Conservation (phyloP, 2,888 invertebrate species). For the Rosalia funebris region DNA sequence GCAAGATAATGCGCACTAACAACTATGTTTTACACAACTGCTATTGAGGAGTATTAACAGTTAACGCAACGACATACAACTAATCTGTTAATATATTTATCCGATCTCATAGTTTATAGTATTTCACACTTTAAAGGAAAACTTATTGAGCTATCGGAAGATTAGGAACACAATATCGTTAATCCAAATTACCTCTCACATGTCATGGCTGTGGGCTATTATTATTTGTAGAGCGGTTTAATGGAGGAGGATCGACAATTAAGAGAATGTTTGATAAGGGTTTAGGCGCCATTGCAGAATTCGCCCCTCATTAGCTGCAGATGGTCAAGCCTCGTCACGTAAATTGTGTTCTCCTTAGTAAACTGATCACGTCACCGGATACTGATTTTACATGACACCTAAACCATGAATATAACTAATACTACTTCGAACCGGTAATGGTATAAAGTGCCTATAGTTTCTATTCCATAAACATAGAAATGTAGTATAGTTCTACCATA, state of each 20-base stretch:
- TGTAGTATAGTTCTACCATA: too few relatives aligned
- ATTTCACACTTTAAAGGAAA: too few relatives aligned
- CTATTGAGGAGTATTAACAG: too few relatives aligned
- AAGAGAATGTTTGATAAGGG: slow-evolving; percentile 39
- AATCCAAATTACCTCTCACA: slow-evolving; percentile 17
- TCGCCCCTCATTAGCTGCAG: slow-evolving; percentile 26
- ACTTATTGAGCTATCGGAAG: background rate
- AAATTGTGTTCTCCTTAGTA: slow-evolving; percentile 7
- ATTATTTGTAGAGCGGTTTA: slow-evolving; percentile 36
- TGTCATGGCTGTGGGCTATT: slow-evolving; percentile 22
- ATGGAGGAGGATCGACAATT: slow-evolving; percentile 37
- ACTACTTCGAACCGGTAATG: background rate
- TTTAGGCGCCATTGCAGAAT: slow-evolving; percentile 25
- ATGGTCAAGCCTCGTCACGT: slow-evolving; percentile 22
- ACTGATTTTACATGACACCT: slow-evolving; percentile 4
- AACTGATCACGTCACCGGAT: background rate
- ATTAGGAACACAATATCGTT: slow-evolving; percentile 6
- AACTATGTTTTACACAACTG: too few relatives aligned
- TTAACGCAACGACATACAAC: too few relatives aligned
- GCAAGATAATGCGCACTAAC: too few relatives aligned
- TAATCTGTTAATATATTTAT: too few relatives aligned
- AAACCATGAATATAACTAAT: background rate
- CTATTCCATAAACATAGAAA: too few relatives aligned
- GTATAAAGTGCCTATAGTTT: too few relatives aligned
- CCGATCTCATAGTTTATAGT: too few relatives aligned